These are phyloP conservation scores for Pelmatolapia mariae DNA, from an alignment of 2,113 vertebrate genomes.

Conservation along the genomic window DNA sequence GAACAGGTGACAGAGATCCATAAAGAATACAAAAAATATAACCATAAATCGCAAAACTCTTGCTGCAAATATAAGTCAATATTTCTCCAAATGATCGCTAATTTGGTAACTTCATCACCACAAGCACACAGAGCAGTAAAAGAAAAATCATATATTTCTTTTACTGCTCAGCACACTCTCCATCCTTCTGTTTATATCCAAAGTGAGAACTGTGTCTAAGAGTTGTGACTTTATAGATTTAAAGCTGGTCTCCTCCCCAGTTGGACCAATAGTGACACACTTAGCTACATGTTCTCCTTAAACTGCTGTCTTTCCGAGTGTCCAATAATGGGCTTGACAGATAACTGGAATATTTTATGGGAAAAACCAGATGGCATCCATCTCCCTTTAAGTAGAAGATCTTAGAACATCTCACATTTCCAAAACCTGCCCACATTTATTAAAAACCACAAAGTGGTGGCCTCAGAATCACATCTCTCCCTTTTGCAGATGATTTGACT, in stretches of 20 bases:
- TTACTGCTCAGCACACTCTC: background rate
- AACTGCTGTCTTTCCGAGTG: accelerated
- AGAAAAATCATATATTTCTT: background rate
- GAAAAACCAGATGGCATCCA: accelerated
- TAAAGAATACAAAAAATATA: background rate
- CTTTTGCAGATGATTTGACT: background rate
- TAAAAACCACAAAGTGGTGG: background rate
- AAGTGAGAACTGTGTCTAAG: accelerated
- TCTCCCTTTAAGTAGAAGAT: background rate
- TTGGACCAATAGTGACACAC: background rate
- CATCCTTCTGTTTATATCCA: background rate
- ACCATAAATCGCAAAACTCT: background rate
- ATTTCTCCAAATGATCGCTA: background rate
- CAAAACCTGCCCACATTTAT: background rate
- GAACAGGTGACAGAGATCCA: background rate
- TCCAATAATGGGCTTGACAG: background rate
- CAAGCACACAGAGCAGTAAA: background rate
- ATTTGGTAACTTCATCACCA: background rate
- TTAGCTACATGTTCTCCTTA: background rate
- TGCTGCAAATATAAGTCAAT: background rate
- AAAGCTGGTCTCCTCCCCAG: background rate
- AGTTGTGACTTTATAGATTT: background rate
- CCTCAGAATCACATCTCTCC: background rate
- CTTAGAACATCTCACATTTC: background rate
- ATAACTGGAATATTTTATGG: background rate